Base-by-base conservation (phyloP, 2,797 vertebrate genomes). In the Buphagus erythrorhynchus region DNA sequence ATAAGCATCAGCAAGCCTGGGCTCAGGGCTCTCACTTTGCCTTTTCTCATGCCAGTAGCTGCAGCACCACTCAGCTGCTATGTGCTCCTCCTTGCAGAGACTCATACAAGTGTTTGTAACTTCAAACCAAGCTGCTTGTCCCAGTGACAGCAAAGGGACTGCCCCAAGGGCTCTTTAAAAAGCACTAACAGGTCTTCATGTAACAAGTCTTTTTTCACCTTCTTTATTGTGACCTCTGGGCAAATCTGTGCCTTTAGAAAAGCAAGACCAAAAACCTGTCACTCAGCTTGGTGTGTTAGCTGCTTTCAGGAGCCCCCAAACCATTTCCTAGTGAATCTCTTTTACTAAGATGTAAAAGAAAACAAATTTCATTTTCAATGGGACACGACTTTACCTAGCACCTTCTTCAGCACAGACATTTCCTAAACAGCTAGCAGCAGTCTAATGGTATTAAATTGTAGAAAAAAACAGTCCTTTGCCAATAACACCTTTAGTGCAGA, bases 21-120 rank as follows among this genome's bases (percentile, higher is more conserved):
- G 62, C 62, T 58, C 40, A 16, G 62, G 21, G 49, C 52, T 71
- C 75, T 46, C 2, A 0, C 49, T 54, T 26, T 31, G 40, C 78
- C 33, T 38, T 29, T 14, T 16, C 69, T 57, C 22, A 0, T 11
- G 61, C 3, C 1, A 20, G n/a, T 10, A 35, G 45, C 80, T 77
- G 65, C 28, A 72, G 57, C 73, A 86, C 42, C 65, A 35, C 57
- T 19, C 35, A 38, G 73, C 58, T 78, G 35, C 29, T 38, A 2
- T 0, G 0, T 18, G 35, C 58, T 65, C 42, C 43, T 11, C 35
- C 40, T 88, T 54, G 43, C 79, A 78, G 62, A 77, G 54, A 25
- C 29, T 26, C 58, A 3, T 0, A 10, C 1, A 4, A 67, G 35
- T 6, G 16, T 36, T 66, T 35, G 1, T 20, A 43, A 22, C 49